Percentiles rank a stretch among this genome's conserved stretches.
phyloP scores from a whole-genome alignment of 2,888 invertebrate genomes.

The Molorchus minor region DNA sequence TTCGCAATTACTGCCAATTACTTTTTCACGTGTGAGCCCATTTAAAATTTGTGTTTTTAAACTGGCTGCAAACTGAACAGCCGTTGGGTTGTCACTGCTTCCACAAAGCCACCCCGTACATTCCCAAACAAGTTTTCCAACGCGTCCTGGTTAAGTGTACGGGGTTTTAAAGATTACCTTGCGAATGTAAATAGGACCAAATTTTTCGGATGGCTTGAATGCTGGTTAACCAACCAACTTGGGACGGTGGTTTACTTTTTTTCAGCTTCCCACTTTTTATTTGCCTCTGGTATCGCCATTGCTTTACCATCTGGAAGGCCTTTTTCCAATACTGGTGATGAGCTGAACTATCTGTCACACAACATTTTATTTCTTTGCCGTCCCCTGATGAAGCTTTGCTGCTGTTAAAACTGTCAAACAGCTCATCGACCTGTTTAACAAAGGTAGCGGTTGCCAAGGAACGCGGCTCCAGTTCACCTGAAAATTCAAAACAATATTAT shows the following conservation, averaged over 20 bases:
- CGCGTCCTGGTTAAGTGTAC: neutral
- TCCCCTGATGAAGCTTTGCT: conserved; percentile 21
- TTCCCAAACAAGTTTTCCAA: conserved; percentile 1
- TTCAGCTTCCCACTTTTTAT: conserved; percentile 19
- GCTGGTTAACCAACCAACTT: neutral
- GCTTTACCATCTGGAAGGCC: conserved; percentile 30
- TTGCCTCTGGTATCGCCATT: conserved; percentile 24
- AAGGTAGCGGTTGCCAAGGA: conserved; percentile 34
- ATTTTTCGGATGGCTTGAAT: no score
- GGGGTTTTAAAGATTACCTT: neutral
- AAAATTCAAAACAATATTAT: conserved; percentile 4
- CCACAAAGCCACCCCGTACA: no score
- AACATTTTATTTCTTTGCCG: conserved; percentile 32
- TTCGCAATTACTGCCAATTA: no score
- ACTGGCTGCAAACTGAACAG: no score
- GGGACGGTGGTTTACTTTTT: conserved; percentile 3
- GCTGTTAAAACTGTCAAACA: conserved; percentile 44
- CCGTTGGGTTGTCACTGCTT: no score
- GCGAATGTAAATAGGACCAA: no score
- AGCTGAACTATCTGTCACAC: conserved; percentile 22
- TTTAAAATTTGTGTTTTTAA: conserved; percentile 6
- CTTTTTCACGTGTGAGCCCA: neutral
- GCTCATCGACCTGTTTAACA: conserved; percentile 38
- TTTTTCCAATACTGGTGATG: conserved; percentile 30
- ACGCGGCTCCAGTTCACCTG: conserved; percentile 20